A percentile compares a stretch with the other conserved stretches of the same genome.
phyloP scores from a whole-genome alignment of 2,797 vertebrate genomes.

The Pangasius sanitwongsei region DNA sequence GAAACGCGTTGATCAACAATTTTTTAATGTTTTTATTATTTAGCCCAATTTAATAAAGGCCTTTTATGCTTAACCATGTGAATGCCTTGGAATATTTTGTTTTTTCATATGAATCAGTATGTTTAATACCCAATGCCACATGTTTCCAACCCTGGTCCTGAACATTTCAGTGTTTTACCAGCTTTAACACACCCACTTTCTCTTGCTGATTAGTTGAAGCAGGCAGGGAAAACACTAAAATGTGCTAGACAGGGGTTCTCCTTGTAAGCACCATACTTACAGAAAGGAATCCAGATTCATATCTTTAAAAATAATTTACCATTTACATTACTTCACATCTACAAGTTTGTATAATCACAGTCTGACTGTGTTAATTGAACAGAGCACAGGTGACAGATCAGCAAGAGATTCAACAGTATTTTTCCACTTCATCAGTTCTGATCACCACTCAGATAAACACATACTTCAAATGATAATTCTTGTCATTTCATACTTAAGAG shows the following conservation, averaged over 20 bases:
- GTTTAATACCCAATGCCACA: neutral
- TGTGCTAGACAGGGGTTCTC: slow-evolving; percentile 30
- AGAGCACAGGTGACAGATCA: slow-evolving; percentile 57
- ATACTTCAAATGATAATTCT: slow-evolving; percentile 42
- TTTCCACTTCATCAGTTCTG: slow-evolving; percentile 47
- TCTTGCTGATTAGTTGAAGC: neutral
- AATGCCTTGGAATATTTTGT: too few relatives aligned
- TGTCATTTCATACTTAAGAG: slow-evolving; percentile 30
- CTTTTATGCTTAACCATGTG: too few relatives aligned
- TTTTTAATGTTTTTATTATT: too few relatives aligned
- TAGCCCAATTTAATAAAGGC: too few relatives aligned
- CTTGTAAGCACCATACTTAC: slow-evolving; percentile 87
- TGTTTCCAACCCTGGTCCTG: neutral
- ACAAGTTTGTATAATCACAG: slow-evolving; percentile 85
- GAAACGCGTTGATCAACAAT: too few relatives aligned
- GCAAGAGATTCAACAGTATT: slow-evolving; percentile 49
- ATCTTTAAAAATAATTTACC: slow-evolving; percentile 78
- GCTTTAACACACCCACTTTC: neutral
- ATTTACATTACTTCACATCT: slow-evolving; percentile 81
- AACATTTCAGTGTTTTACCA: neutral
- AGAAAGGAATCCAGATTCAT: slow-evolving; percentile 73
- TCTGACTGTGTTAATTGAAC: slow-evolving; percentile 74
- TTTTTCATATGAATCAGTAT: neutral
- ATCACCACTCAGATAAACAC: slow-evolving; percentile 44
- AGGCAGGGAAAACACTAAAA: neutral